phyloP scores from a whole-genome alignment of 2,797 vertebrate species.

The Syndactyla subalaris region DNA sequence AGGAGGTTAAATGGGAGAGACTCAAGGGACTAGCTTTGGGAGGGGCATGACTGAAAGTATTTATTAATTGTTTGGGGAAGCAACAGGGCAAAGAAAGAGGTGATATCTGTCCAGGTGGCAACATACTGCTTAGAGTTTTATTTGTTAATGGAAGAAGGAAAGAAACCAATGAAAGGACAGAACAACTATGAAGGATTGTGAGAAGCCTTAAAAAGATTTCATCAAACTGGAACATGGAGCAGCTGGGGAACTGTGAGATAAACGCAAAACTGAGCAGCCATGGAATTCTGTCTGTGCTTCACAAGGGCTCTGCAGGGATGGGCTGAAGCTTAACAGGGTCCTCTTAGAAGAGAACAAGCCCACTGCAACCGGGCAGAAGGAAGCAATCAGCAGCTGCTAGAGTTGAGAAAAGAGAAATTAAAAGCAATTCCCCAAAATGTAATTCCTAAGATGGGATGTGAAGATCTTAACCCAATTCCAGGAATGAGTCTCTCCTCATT shows the following conservation, averaged over 20 bases:
- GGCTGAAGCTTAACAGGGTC: background rate
- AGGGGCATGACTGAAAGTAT: conserved; percentile 7
- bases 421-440: background rate
- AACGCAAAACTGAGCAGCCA: background rate
- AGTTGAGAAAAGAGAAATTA: background rate
- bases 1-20: conserved; percentile 29
- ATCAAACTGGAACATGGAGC: background rate
- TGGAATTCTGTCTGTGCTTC: background rate
- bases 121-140: background rate
- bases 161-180: background rate
- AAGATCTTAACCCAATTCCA: background rate
- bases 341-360: background rate
- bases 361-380: background rate
- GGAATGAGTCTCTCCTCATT: background rate
- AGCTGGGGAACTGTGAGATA: background rate
- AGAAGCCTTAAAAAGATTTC: conserved; percentile 15
- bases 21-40: background rate
- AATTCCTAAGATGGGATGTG: background rate
- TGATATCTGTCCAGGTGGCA: conserved; percentile 31
- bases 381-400: background rate
- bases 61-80: conserved; percentile 23
- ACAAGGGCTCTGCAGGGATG: background rate
- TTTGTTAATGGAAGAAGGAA: conserved; percentile 15
- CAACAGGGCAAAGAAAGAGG: background rate
- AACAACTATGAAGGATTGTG: background rate